Evolutionary conservation across 2,888 invertebrate species (phyloP), one percentile per base, ranked within the genome.

Genomic region (Elgonia sp.): DNA sequence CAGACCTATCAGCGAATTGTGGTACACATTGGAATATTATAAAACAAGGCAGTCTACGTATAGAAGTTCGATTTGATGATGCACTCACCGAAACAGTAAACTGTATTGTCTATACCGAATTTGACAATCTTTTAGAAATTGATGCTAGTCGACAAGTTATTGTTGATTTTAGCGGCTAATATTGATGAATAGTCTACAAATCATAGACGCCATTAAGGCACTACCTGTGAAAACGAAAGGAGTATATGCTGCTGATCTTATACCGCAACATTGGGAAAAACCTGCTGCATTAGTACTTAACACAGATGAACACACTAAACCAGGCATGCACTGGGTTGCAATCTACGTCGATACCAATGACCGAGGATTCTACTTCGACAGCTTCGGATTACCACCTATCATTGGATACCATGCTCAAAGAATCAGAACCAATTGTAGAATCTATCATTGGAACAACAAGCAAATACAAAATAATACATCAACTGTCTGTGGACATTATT

Each of bases 61-160:
- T 93, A 8, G 90, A 92, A 77, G 81, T 90, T 37, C 84, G 91
- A 0, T 92, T 77, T 89, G 7, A 9, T 9, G 6, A 20, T 6
- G 60, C 60, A 10, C 60, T 60, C 14, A 60, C 55, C 7, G 60
- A 60, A 16, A 53, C 53, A 53, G 16, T 53, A 14, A 53, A 53
- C 16, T 53, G n/a, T 53, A 53, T 53, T 5, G 60, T 60, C 3
- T 60, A 60, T 21, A 9, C 21, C 16, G 60, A 60, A 60, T 60
- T 20, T 21, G 60, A 60, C 67, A 93, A 92, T 81, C 53, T 92
- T n/a, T 84, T 93, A 20, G 91, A 93, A 80, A 91, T 92, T 8
- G 91, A 92, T 62, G 69, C 89, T 0, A 73, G 72, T 29, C 63
- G 86, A 20, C 82, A 77, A 14, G 57, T 46, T 18, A 67, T 67